Percentiles rank a stretch among this genome's conserved stretches.
Conservation (phyloP, 2,113 vertebrate species). For the Speoplatyrhinus poulsoni region DNA sequence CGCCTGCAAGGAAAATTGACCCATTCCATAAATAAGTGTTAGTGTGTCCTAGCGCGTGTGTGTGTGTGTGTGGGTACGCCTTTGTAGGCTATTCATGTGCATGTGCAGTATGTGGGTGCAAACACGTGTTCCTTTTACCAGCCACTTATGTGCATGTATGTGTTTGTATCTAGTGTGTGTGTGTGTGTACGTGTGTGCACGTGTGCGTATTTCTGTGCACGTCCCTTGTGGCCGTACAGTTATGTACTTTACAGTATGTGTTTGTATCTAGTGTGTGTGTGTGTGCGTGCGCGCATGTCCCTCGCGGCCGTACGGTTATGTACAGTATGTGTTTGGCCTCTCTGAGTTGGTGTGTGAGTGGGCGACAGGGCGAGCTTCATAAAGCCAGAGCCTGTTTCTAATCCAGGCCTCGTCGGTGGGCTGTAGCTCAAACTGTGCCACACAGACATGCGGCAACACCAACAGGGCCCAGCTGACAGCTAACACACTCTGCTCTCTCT, state of each 20-base stretch:
- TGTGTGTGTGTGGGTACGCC: background rate
- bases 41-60: slow-evolving; percentile 24
- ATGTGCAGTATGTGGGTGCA: background rate
- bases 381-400: slow-evolving; percentile 71
- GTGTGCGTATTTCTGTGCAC: background rate
- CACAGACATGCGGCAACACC: slow-evolving; percentile 60
- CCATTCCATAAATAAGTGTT: slow-evolving; percentile 33
- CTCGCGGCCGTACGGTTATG: slow-evolving; percentile 22
- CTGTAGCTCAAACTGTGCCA: slow-evolving; percentile 64
- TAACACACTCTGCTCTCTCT: slow-evolving; percentile 53
- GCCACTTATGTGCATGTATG: background rate
- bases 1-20: slow-evolving; percentile 44
- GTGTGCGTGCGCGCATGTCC: slow-evolving; percentile 41
- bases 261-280: slow-evolving; percentile 5
- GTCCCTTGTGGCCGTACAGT: background rate
- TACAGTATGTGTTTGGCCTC: slow-evolving; percentile 40
- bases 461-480: slow-evolving; percentile 68
- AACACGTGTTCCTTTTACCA: background rate
- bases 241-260: slow-evolving; percentile 20
- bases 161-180: slow-evolving; percentile 11
- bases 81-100: slow-evolving; percentile 7
- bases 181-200: background rate
- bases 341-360: slow-evolving; percentile 65
- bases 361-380: slow-evolving; percentile 60
- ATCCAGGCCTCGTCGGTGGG: slow-evolving; percentile 70